phyloP scores from a whole-genome alignment of 2,113 vertebrate species.

The Sphyrna mokarran region DNA sequence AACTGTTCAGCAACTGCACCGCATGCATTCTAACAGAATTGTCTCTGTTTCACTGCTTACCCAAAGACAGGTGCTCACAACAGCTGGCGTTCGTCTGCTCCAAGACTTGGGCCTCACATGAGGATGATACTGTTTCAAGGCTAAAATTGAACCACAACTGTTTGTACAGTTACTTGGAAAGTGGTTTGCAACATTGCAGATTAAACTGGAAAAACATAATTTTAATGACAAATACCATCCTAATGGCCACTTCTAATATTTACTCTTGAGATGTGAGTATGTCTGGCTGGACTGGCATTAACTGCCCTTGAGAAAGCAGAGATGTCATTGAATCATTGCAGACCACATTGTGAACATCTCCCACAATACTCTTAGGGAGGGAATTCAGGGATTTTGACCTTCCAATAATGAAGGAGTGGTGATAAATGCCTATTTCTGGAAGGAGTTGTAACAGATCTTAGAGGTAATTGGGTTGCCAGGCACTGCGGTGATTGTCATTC shows the following conservation, averaged over 20 bases:
- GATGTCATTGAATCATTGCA: not conserved
- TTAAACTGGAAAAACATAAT: not conserved
- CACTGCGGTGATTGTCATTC: not conserved
- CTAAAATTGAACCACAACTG: not conserved
- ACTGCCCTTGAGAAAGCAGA: not conserved
- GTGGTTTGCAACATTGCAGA: not conserved
- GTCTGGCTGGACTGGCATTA: not conserved
- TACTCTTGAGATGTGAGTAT: not conserved
- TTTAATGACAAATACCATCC: not conserved
- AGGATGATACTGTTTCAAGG: no score
- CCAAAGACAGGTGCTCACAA: slow-evolving; percentile 1
- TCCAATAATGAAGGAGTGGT: not conserved
- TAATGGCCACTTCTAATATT: not conserved
- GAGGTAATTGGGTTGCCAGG: not conserved
- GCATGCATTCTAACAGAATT: not conserved
- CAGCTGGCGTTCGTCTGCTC: not conserved
- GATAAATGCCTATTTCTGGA: not conserved
- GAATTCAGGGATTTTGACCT: not conserved
- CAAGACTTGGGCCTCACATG: not conserved
- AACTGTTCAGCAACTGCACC: slow-evolving; percentile 15
- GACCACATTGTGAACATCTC: not conserved
- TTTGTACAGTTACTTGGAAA: not conserved
- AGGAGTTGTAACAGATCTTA: not conserved
- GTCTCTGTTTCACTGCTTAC: not conserved
- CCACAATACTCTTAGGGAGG: not conserved